A percentile compares a stretch with the other conserved stretches of the same genome.
Evolutionary conservation across 2,797 vertebrate species (phyloP).

Genomic region (Leucoraja ocellata): DNA sequence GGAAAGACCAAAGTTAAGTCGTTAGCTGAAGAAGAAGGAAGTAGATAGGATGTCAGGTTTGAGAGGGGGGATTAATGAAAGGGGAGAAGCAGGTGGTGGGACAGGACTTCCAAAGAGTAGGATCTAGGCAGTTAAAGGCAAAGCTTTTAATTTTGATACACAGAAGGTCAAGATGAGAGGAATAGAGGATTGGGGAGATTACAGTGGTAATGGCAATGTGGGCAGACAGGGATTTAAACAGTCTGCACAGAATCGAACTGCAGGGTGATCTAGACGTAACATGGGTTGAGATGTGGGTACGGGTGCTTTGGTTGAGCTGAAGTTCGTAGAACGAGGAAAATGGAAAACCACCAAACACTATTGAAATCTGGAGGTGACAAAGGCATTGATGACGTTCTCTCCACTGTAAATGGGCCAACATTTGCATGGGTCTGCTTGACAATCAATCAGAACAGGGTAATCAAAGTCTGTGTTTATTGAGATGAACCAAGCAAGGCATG

Average conservation of each 20-base stretch:
- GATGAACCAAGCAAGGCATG: not conserved
- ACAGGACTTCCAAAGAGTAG: not conserved
- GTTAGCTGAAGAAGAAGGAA: not conserved
- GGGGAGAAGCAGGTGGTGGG: no score
- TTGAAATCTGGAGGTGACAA: not conserved
- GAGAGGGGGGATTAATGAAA: no score
- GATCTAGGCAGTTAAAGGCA: not conserved
- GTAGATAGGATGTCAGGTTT: not conserved
- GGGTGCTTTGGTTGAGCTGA: not conserved
- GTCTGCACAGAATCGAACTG: not conserved
- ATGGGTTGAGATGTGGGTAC: no score
- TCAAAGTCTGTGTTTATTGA: not conserved
- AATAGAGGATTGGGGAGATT: not conserved
- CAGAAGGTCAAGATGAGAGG: not conserved
- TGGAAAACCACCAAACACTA: not conserved
- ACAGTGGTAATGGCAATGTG: not conserved
- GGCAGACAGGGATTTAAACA: not conserved
- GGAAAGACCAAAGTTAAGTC: not conserved
- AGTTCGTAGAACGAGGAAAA: not conserved
- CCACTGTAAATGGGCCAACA: not conserved
- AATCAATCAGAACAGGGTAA: not conserved
- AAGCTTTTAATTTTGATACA: not conserved
- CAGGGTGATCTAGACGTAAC: not conserved
- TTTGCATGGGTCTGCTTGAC: not conserved
- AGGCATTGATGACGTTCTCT: not conserved